Base-by-base conservation (phyloP, 1,140 invertebrate species). In the Harlomillsia oculata region DNA sequence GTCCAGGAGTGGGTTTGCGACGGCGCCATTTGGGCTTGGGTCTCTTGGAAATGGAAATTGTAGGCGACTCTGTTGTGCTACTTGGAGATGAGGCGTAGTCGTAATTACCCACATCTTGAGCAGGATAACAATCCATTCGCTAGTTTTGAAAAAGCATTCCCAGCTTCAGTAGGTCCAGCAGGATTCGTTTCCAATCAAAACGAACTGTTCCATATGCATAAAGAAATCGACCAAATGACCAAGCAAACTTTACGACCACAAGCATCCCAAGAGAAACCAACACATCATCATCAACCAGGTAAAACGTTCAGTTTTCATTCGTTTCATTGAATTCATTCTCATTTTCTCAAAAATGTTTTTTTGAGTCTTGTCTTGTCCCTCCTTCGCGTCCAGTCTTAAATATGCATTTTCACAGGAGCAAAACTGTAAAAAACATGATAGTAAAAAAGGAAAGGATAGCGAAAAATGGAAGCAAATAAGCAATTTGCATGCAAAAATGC, bases 201-300 rank as follows among this genome's bases (percentile, higher is more conserved):
- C 16, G 45, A 48, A 34, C 36, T 48, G 4, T 11, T 48, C 9
- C 28, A 48, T 48, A 48, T 48, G 5, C 18, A 28, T 32, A 30
- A 14, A 9, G 28, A 28, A 6, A 48, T 48, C 8, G 34, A 48
- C 5, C 21, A 48, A 21, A 6, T 48, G 23, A 18, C 45, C 0
- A 48, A 48, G 29, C 45, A 48, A 48, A 48, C 21, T 32, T 28
- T 48, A 16, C 28, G 34, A 2, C 5, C 4, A 11, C 28, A 48
- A 18, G 34, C 28, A 32, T 32, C 45, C 3, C 28, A 48, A 30
- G 45, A 48, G 28, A 48, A 48, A 48, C 23, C 45, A n/a, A n/a
- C n/a, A n/a, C n/a, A n/a, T n/a, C n/a, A n/a, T 20, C 45, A 48
- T 30, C 32, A 26, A 29, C 29, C 44, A 48, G 45, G 45, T 48